phyloP scores from a whole-genome alignment of 1,140 invertebrate genomes.

The Polypedilum vanderplanki region DNA sequence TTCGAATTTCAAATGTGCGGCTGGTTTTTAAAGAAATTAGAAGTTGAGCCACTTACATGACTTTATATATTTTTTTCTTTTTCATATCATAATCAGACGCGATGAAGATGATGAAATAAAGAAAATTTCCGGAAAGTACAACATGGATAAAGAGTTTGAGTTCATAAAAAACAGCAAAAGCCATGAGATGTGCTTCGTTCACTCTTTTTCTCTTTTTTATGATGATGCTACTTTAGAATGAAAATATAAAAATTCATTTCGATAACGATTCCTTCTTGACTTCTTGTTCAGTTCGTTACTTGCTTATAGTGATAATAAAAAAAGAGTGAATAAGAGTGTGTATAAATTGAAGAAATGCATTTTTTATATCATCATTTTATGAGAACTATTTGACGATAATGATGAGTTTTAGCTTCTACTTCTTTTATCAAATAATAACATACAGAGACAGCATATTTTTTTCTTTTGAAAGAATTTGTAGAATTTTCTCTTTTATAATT shows the following conservation, averaged over 20 bases:
- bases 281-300: neutral
- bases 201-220: neutral
- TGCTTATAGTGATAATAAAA: neutral
- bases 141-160: neutral
- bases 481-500: too few species aligned
- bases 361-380: too few species aligned
- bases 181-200: neutral
- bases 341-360: too few species aligned
- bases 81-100: neutral
- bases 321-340: neutral
- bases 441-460: too few species aligned
- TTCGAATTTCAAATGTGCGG: neutral
- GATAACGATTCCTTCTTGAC: neutral
- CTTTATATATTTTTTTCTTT: neutral
- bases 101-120: neutral
- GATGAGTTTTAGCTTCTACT: too few species aligned
- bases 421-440: too few species aligned
- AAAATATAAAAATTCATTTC: neutral
- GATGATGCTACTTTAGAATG: neutral
- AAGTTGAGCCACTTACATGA: slow-evolving; percentile 4
- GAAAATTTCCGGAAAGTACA: neutral
- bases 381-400: too few species aligned
- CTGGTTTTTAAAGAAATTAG: neutral
- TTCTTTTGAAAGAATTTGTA: too few species aligned
- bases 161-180: too few species aligned